Percentiles rank a stretch among this genome's conserved stretches.
Conservation (phyloP, 2,113 vertebrate species). For the Misgurnus anguillicaudatus region DNA sequence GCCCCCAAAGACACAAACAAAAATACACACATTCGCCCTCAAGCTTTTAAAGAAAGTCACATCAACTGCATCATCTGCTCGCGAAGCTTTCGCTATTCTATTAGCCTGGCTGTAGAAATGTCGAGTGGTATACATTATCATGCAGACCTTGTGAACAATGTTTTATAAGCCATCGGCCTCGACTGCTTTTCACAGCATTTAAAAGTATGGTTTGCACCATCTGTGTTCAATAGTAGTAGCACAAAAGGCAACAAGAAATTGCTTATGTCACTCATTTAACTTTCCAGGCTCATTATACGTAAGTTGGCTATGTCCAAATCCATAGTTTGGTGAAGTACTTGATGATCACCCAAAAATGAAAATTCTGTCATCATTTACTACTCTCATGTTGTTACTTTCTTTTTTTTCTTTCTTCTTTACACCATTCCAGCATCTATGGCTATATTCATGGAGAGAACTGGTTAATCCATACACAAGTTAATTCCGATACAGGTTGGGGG, state of each 20-base stretch:
- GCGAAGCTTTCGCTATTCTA: background rate
- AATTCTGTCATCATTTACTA: too few species aligned
- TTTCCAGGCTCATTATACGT: slow-evolving; percentile 46
- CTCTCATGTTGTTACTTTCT: too few species aligned
- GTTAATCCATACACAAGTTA: too few species aligned
- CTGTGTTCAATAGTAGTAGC: slow-evolving; percentile 29
- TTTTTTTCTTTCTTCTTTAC: too few species aligned
- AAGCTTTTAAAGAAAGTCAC: slow-evolving; percentile 8
- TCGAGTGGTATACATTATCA: background rate
- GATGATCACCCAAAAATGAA: too few species aligned
- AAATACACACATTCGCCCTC: slow-evolving; percentile 25
- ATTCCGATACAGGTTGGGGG: too few species aligned
- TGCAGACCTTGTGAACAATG: background rate
- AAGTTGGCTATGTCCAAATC: slow-evolving; percentile 20
- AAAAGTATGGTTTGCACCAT: slow-evolving; percentile 33
- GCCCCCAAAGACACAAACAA: slow-evolving; percentile 4
- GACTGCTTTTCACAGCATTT: slow-evolving; percentile 12
- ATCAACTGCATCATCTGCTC: background rate
- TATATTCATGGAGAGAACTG: too few species aligned
- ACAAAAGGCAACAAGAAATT: slow-evolving; percentile 15
- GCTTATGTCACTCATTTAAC: background rate
- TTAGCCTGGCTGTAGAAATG: background rate
- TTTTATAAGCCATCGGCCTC: slow-evolving; percentile 10
- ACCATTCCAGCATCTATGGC: too few species aligned
- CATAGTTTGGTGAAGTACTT: too few species aligned